Base-by-base conservation (phyloP, 2,113 vertebrate genomes). In the Saccopteryx bilineata region DNA sequence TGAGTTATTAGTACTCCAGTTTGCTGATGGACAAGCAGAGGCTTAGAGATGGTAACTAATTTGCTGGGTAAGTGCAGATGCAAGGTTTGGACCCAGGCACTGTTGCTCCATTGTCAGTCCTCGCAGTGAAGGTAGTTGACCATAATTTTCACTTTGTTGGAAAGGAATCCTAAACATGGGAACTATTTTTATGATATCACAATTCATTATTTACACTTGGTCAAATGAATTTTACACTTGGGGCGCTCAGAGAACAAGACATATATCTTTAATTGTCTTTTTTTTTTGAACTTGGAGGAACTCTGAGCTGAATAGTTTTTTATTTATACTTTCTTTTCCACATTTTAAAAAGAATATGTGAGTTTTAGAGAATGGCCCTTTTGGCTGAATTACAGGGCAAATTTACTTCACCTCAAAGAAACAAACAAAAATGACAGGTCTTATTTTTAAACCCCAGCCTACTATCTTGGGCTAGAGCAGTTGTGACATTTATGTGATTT, bases 271-370 rank as follows among this genome's bases (percentile, higher is more conserved):
- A 75, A 50, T 87, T 60, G n/a, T 69, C 31, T 33, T 19, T 68
- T 23, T 19, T 56, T 87, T 85, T 91, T 93, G 10, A 79, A 66
- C 28, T 93, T n/a, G 48, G 48, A 81, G 87, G 31, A 87, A 81
- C 28, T 58, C 46, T 46, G 39, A 66, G 58, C 56, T 54, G 26
- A 91, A 91, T 75, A 24, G 5, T 48, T 80, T 60, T 21, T 82
- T 69, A 24, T 28, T 79, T 79, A 23, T 74, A 58, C 2, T 82
- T 76, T 31, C 18, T 24, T 87, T 90, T 87, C 11, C 66, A n/a
- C 14, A 46, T 85, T 72, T 95, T 84, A 28, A 13, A 83, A 95
- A 89, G 69, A 46, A 58, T 28, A 18, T 63, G 7, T 63, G 13
- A 56, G 56, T n/a, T 80, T 91, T 48, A 80, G 60, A 87, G 60